A percentile compares a stretch with the other conserved stretches of the same genome.
These are phyloP conservation scores for Atta texana DNA, from an alignment of 1,140 invertebrate genomes.

Conservation along the genomic window DNA sequence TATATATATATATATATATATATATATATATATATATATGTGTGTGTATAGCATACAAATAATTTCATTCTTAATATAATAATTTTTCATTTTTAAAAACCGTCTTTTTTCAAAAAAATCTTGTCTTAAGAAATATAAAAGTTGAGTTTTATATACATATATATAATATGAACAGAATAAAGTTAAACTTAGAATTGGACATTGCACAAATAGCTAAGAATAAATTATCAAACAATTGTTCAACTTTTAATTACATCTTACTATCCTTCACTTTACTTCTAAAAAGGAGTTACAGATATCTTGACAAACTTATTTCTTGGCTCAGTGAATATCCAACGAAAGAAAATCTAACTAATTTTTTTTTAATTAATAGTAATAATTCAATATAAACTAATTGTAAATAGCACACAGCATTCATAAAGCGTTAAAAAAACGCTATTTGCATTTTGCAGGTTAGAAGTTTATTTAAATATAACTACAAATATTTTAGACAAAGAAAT, in stretches of 20 bases:
- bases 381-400: constrained; percentile 18
- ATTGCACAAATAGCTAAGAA: constrained; percentile 76
- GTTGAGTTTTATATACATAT: constrained; percentile 48
- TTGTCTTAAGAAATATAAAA: constrained; percentile 64
- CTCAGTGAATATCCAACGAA: constrained; percentile 37
- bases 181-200: constrained; percentile 77
- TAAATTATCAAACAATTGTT: constrained; percentile 81
- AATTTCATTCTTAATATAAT: too few relatives aligned
- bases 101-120: background rate
- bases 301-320: constrained; percentile 66
- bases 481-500: background rate
- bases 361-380: constrained; percentile 27
- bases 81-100: too few relatives aligned
- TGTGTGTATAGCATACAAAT: too few relatives aligned
- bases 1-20: too few relatives aligned
- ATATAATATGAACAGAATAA: constrained; percentile 51
- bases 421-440: too few relatives aligned
- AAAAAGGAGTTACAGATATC: constrained; percentile 57
- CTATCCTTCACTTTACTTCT: constrained; percentile 43
- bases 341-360: constrained; percentile 17
- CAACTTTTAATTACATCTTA: constrained; percentile 80
- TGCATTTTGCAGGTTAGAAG: background rate
- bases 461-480: background rate
- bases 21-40: too few relatives aligned
- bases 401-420: too few relatives aligned